phyloP scores from a whole-genome alignment of 2,888 invertebrate genomes.

The Xestia sexstrigata region DNA sequence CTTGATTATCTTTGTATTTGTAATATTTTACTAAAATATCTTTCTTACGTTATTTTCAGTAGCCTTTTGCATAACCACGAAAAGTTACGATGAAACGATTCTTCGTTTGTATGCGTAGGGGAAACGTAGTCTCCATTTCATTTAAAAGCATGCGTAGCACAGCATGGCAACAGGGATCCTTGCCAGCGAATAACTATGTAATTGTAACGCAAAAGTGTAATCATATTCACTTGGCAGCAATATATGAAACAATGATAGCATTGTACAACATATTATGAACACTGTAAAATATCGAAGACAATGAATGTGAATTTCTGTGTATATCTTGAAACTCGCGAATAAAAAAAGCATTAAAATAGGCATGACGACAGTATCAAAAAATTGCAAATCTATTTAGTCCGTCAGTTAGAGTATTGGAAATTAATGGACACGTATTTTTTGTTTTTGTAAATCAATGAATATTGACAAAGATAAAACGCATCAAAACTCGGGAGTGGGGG shows the following conservation, averaged over 20 bases:
- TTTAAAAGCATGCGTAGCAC: neutral
- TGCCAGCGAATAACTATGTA: constrained; percentile 9
- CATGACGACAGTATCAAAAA: too few species aligned
- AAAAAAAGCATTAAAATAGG: too few species aligned
- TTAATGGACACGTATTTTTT: too few species aligned
- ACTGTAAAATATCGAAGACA: neutral
- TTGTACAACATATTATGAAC: neutral
- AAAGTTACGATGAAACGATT: neutral
- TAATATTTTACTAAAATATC: neutral
- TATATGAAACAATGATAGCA: neutral
- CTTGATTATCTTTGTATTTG: neutral
- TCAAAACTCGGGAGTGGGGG: too few species aligned
- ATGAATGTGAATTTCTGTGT: neutral
- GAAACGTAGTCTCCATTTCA: neutral
- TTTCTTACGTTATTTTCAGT: neutral
- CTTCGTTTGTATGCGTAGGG: neutral
- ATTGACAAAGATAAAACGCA: too few species aligned
- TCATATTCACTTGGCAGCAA: constrained; percentile 25
- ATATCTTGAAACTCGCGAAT: neutral
- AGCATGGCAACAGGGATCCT: constrained; percentile 4
- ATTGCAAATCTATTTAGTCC: too few species aligned
- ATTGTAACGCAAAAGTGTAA: constrained; percentile 1
- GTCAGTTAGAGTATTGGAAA: too few species aligned
- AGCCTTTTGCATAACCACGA: neutral
- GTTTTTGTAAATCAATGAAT: too few species aligned